Base-by-base conservation (phyloP, 2,113 vertebrate species). In the Grammomys surdaster region DNA sequence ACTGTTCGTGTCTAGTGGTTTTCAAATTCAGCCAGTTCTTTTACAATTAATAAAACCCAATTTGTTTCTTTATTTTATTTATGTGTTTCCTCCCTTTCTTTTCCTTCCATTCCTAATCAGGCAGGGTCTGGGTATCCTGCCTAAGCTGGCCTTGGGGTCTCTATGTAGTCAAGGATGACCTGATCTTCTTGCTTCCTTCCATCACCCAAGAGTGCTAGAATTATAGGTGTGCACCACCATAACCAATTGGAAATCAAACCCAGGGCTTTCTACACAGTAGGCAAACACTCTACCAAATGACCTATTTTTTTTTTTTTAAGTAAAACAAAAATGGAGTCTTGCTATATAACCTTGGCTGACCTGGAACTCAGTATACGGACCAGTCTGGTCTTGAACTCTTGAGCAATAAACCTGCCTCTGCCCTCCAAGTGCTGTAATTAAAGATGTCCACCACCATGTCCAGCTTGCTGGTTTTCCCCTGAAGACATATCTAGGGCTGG, bases 11-110 rank as follows among this genome's bases (percentile, higher is more conserved):
- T 19, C 36, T 69, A 56, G 48, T 24, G 60, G 60, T n/a, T 94
- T 56, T 63, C 51, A 86, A 92, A 60, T 72, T 19, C 16, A 10
- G 43, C 60, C 92, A 89, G 46, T 69, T 46, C 77, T 70, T 26
- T 9, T 88, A 33, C 48, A 75, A 90, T 84, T 58, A 92, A 69
- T 63, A 94, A 90, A 96, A 54, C 56, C 56, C 72, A 97, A 90
- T 73, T 75, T 46, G 17, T 63, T 65, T 84, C 22, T 84, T 63
- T 82, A 58, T 54, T 78, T 54, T 56, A 54, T 51, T 46, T 33
- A 19, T 19, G 16, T 48, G 48, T 22, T 67, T 46, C 63, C n/a
- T 63, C 26, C 54, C 58, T 82, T 56, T 12, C 80, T 81, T 60
- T 26, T 86, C 60, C 28, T 36, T 87, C 11, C 36, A 20, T 36